Percentiles rank a stretch among this genome's conserved stretches.
Conservation (phyloP, 35 echinoderm and acorn worm genomes). For the Nesometra sesokonis region DNA sequence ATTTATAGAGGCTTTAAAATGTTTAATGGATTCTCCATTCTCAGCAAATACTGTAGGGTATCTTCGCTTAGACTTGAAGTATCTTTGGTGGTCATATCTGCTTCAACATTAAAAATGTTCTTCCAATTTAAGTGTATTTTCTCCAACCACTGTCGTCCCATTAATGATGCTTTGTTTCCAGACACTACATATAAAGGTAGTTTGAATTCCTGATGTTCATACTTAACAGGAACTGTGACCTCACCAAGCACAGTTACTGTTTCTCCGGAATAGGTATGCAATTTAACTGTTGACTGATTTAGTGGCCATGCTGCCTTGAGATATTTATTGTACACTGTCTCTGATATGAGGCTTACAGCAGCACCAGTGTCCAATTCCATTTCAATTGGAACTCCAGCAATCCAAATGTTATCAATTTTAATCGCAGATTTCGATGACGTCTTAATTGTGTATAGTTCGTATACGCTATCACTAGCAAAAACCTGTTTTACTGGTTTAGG, state of each 20-base stretch:
- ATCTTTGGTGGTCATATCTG: not conserved
- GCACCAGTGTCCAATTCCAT: conserved; percentile 18
- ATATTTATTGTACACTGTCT: conserved; percentile 5
- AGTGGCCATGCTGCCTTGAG: not conserved
- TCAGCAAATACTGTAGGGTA: not conserved
- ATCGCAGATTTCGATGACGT: not conserved
- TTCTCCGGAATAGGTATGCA: not conserved
- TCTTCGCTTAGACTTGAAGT: not conserved
- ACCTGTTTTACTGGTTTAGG: not conserved
- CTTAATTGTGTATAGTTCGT: not conserved
- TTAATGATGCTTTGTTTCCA: not conserved
- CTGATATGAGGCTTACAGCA: not conserved
- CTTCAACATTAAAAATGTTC: not conserved
- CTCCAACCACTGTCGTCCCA: not conserved
- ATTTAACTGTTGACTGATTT: not conserved
- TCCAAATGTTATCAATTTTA: not conserved
- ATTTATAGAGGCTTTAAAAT: not conserved
- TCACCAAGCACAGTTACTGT: not conserved
- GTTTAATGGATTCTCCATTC: not conserved
- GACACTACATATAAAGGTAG: conserved; percentile 4
- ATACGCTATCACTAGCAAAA: not conserved
- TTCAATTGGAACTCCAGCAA: not conserved
- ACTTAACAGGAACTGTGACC: not conserved
- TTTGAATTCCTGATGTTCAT: not conserved
- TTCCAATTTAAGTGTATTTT: conserved; percentile 4